phyloP scores from a whole-genome alignment of 2,797 vertebrate genomes.

The Myotis pilosus region DNA sequence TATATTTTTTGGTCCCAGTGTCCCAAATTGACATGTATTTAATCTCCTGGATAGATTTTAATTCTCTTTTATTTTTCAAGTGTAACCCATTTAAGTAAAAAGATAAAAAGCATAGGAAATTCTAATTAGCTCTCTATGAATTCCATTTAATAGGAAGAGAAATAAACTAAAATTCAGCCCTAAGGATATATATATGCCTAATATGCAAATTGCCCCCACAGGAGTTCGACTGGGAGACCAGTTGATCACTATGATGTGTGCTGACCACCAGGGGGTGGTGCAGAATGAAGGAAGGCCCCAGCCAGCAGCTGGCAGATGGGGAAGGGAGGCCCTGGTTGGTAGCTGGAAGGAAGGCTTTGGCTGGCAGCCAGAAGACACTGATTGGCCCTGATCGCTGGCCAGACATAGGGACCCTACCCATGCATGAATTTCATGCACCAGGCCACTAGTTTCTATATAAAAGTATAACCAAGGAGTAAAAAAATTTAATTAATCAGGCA shows the following conservation, averaged over 20 bases:
- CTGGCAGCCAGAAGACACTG: too few relatives aligned
- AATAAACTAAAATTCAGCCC: background rate
- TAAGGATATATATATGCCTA: too few relatives aligned
- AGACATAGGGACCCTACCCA: too few relatives aligned
- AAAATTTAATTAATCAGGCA: slow-evolving; percentile 12
- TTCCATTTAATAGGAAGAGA: slow-evolving; percentile 39
- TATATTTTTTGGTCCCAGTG: background rate
- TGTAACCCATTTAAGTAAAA: background rate
- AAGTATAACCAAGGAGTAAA: background rate
- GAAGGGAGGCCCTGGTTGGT: too few relatives aligned
- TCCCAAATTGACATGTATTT: background rate
- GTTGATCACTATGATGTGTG: too few relatives aligned
- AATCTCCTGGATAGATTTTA: background rate
- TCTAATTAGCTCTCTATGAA: slow-evolving; percentile 35
- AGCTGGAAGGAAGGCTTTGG: too few relatives aligned
- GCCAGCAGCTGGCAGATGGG: too few relatives aligned
- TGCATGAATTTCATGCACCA: too few relatives aligned
- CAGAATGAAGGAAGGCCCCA: too few relatives aligned
- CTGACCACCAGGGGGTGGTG: too few relatives aligned
- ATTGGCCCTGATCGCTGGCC: rapidly evolving
- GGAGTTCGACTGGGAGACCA: too few relatives aligned
- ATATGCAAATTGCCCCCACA: too few relatives aligned
- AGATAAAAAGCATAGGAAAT: background rate
- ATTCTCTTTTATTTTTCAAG: slow-evolving; percentile 13
- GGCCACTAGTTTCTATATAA: background rate